phyloP scores from a whole-genome alignment of 2,113 vertebrate species.

The Carassius gibelio region DNA sequence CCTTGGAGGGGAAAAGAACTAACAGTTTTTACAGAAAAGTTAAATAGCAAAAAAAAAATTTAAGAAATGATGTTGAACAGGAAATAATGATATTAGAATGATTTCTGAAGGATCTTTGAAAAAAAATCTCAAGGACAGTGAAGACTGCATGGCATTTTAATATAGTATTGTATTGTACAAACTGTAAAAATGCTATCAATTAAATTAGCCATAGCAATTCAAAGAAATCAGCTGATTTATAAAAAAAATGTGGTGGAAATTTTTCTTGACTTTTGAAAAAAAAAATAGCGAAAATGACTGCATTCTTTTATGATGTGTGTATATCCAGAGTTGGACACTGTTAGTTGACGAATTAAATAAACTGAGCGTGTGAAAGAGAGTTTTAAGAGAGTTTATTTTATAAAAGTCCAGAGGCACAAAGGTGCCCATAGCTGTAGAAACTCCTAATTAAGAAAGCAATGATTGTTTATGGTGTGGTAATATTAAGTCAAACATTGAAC shows the following conservation, averaged over 20 bases:
- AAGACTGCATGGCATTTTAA: neutral
- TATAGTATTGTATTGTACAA: too few relatives aligned
- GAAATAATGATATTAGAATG: neutral
- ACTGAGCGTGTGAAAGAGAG: slow-evolving; percentile 1
- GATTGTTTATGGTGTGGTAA: slow-evolving; percentile 20
- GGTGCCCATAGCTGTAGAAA: neutral
- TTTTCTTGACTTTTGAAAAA: neutral
- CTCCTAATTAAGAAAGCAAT: neutral
- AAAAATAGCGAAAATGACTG: neutral
- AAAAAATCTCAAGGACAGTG: neutral
- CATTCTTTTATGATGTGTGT: slow-evolving; percentile 3
- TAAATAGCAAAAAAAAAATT: neutral
- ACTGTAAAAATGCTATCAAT: neutral
- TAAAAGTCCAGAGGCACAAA: neutral
- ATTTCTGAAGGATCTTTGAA: neutral
- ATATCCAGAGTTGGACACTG: slow-evolving; percentile 8
- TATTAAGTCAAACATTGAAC: slow-evolving; percentile 21
- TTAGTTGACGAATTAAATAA: neutral
- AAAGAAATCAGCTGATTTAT: neutral
- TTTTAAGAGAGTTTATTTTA: slow-evolving; percentile 6
- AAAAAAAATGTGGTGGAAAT: neutral
- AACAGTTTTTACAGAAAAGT: neutral
- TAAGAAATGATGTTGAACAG: neutral
- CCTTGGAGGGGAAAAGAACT: neutral
- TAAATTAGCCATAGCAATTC: neutral